These are phyloP conservation scores for Cynaeus angustus DNA, from an alignment of 2,888 invertebrate genomes.

Conservation along the genomic window DNA sequence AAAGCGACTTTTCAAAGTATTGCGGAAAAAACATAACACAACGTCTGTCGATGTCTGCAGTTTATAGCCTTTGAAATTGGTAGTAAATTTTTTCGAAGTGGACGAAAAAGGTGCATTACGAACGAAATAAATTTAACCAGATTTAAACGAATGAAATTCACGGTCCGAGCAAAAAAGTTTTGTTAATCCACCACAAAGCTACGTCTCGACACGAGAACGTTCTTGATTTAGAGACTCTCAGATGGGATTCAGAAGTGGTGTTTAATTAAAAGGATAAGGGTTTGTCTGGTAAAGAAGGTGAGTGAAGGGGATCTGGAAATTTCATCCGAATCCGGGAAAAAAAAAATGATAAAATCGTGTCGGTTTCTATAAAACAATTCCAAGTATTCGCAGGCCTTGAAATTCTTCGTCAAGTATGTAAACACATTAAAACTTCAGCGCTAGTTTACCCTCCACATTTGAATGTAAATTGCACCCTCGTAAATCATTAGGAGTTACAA, in stretches of 20 bases:
- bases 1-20: background rate
- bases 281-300: background rate
- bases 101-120: no score
- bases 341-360: background rate
- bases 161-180: no score
- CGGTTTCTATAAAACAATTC: background rate
- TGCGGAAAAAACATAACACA: constrained; percentile 3
- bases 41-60: constrained; percentile 9
- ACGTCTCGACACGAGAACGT: background rate
- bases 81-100: constrained; percentile 6
- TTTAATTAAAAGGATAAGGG: constrained; percentile 11
- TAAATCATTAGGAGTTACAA: constrained; percentile 18
- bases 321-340: background rate
- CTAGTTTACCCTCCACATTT: constrained; percentile 7
- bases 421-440: constrained; percentile 14
- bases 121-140: no score
- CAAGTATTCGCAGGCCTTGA: background rate
- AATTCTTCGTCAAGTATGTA: constrained; percentile 14
- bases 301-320: background rate
- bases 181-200: constrained; percentile 1
- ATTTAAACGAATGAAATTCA: no score
- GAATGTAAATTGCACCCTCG: constrained; percentile 11
- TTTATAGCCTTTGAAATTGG: constrained; percentile 6
- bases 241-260: background rate
- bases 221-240: constrained; percentile 5